Evolutionary conservation across 2,113 vertebrate species (phyloP).

Genomic region (Acrocephalus arundinaceus): DNA sequence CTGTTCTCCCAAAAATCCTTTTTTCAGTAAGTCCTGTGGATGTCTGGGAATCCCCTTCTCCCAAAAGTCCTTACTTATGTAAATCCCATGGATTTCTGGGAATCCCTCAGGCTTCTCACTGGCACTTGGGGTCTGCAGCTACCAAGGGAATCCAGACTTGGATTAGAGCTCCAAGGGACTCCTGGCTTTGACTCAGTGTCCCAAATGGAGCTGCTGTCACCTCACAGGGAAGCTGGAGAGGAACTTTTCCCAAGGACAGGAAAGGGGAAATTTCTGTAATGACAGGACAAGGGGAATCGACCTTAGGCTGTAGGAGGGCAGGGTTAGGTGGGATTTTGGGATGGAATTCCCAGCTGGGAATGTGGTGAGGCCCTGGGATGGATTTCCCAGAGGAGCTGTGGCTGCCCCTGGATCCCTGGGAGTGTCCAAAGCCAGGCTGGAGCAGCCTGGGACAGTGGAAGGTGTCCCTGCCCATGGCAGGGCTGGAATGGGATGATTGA

Average conservation of each 20-base stretch:
- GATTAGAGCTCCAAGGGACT: not conserved
- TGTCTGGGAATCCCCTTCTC: not conserved
- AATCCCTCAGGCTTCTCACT: not conserved
- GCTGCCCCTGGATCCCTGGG: not conserved
- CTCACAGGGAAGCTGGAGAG: not conserved
- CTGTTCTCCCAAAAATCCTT: not conserved
- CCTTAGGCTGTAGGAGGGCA: not conserved
- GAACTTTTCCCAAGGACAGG: too few species aligned
- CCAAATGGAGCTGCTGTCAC: not conserved
- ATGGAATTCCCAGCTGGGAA: not conserved
- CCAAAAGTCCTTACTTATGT: not conserved
- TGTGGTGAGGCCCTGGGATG: accelerated
- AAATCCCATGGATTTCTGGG: not conserved
- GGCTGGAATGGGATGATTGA: too few species aligned
- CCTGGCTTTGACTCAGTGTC: not conserved
- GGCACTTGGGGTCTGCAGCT: not conserved
- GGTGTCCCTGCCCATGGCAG: not conserved
- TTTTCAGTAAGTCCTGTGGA: not conserved
- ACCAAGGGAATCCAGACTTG: not conserved
- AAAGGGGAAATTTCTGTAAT: too few species aligned
- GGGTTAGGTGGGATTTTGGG: not conserved
- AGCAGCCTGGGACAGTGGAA: accelerated
- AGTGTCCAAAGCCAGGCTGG: accelerated
- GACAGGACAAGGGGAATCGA: not conserved
- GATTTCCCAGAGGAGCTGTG: not conserved